phyloP scores from a whole-genome alignment of 2,888 invertebrate genomes.

The Coecobrya sp. region DNA sequence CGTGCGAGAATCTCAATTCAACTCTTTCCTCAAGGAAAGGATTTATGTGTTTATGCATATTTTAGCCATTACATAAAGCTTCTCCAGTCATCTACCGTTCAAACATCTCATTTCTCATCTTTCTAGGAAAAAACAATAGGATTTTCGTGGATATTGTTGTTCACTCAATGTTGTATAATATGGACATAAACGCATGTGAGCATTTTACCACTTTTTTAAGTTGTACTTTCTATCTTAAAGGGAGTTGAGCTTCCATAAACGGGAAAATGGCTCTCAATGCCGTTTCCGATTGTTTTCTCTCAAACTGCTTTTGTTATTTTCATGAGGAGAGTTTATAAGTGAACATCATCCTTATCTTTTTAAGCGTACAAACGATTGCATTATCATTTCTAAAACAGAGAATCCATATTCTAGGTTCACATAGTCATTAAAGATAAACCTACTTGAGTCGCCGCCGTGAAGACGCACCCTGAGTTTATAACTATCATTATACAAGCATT shows the following conservation, averaged over 20 bases:
- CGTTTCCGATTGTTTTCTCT: background rate
- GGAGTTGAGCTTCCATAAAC: background rate
- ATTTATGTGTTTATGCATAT: constrained; percentile 83
- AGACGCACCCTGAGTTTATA: constrained; percentile 60
- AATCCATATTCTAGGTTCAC: background rate
- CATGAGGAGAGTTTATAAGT: constrained; percentile 12
- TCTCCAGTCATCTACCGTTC: constrained; percentile 67
- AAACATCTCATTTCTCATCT: constrained; percentile 76
- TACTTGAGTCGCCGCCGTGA: background rate
- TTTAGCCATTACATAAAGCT: constrained; percentile 80
- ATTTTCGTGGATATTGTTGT: constrained; percentile 42
- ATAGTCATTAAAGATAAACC: background rate
- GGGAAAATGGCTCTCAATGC: background rate
- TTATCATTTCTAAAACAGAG: constrained; percentile 47
- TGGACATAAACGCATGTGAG: background rate
- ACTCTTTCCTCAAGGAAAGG: constrained; percentile 40
- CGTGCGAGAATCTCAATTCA: constrained; percentile 3
- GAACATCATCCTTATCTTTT: constrained; percentile 23
- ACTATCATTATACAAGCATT: background rate
- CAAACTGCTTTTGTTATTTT: constrained; percentile 46
- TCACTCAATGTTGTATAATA: background rate
- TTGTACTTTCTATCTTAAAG: background rate
- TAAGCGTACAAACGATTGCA: constrained; percentile 30
- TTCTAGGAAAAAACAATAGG: constrained; percentile 68
- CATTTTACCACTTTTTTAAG: background rate